A percentile compares a stretch with the other conserved stretches of the same genome.
These are phyloP conservation scores for Pterocles orientalis DNA, from an alignment of 2,113 vertebrate species.

Conservation along the genomic window DNA sequence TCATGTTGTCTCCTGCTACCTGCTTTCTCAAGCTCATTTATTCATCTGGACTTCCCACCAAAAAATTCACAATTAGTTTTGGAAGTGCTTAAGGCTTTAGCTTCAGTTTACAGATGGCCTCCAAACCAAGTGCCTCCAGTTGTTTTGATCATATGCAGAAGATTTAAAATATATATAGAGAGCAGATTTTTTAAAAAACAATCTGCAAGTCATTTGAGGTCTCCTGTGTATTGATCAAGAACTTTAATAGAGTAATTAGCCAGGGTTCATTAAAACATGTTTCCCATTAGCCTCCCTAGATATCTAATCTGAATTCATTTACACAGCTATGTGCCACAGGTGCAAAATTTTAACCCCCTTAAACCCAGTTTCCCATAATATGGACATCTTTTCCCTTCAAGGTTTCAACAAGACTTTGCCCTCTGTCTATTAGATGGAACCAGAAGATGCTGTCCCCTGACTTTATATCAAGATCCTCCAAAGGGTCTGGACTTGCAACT, in stretches of 20 bases:
- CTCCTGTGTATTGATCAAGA: conserved; percentile 47
- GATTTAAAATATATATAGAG: not conserved
- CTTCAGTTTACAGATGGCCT: not conserved
- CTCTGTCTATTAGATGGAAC: not conserved
- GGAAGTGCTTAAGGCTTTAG: not conserved
- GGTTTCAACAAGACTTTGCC: not conserved
- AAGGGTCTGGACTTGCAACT: not conserved
- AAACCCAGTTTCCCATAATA: not conserved
- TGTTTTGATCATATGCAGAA: conserved; percentile 24
- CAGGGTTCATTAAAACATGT: conserved; percentile 40
- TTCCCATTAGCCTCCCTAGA: conserved; percentile 12
- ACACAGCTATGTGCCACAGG: not conserved
- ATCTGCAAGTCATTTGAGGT: not conserved
- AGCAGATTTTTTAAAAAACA: not conserved
- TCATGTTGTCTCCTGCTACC: not conserved
- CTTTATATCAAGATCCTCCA: not conserved
- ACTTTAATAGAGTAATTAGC: conserved; percentile 54
- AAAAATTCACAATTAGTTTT: not conserved
- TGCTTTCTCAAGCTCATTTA: not conserved
- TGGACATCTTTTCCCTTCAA: not conserved
- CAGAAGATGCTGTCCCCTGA: not conserved
- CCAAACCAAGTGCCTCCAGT: not conserved
- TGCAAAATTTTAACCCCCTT: not conserved
- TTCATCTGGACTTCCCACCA: not conserved
- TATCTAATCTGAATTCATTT: conserved; percentile 40